Conservation (phyloP, 2,113 vertebrate species). For the Electrona antarctica region DNA sequence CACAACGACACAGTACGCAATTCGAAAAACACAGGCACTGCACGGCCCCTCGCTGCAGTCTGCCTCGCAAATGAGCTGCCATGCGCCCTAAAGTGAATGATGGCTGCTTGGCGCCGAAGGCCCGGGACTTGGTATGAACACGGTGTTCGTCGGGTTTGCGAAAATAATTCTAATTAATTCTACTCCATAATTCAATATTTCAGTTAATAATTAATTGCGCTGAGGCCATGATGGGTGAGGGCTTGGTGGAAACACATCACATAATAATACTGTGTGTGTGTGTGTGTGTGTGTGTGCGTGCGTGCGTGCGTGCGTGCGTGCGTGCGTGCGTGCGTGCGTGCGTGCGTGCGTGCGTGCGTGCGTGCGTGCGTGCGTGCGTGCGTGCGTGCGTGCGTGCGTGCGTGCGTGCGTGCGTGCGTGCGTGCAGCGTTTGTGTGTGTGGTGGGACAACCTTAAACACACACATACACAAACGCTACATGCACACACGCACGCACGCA, state of each 20-base stretch:
- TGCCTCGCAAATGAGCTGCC: constrained; percentile 22
- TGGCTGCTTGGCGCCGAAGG: not conserved
- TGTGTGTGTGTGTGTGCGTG: no score
- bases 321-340: no score
- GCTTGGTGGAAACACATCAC: constrained; percentile 14
- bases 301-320: no score
- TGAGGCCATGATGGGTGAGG: constrained; percentile 10
- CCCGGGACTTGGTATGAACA: constrained; percentile 7
- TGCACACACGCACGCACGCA: no score
- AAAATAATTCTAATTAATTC: constrained; percentile 50
- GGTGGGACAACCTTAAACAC: no score
- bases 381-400: no score
- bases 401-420: no score
- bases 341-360: no score
- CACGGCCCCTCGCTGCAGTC: not conserved
- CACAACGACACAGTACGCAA: constrained; percentile 38
- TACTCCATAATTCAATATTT: constrained; percentile 7
- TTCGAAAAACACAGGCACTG: constrained; percentile 26
- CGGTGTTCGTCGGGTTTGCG: constrained; percentile 8
- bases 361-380: no score
- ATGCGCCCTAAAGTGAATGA: no score
- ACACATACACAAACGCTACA: no score
- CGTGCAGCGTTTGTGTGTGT: not conserved
- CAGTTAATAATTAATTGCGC: constrained; percentile 20
- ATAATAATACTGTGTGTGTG: not conserved